These are phyloP conservation scores for Andrena camellia DNA, from an alignment of 2,888 invertebrate species.

Conservation along the genomic window DNA sequence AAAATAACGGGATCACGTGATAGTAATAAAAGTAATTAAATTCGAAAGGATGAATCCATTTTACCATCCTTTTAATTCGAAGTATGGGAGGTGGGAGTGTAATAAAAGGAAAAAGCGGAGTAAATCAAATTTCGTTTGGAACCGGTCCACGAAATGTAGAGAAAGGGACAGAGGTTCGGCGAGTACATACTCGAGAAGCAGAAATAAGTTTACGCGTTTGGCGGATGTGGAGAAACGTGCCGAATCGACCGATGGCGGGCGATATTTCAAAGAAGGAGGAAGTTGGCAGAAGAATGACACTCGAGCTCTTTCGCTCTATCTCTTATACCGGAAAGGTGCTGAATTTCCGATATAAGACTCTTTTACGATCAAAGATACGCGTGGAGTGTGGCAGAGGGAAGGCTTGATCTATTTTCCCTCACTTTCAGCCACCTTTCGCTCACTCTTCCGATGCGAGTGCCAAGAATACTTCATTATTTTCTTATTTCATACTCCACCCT, in stretches of 20 bases:
- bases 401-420: conserved; percentile 55
- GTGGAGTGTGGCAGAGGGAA: conserved; percentile 32
- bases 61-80: no score
- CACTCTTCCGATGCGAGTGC: background rate
- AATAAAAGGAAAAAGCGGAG: no score
- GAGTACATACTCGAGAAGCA: background rate
- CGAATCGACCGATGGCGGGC: conserved; percentile 68
- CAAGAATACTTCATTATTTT: conserved; percentile 2
- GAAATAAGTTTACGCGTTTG: conserved; percentile 42
- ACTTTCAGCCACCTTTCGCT: conserved; percentile 18
- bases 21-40: no score
- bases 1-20: no score
- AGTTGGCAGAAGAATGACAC: conserved; percentile 62
- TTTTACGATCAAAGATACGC: conserved; percentile 42
- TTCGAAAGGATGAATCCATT: no score
- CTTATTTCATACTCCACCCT: background rate
- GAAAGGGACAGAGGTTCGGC: background rate
- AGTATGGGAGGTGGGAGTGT: no score
- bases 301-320: conserved; percentile 62
- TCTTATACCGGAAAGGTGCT: conserved; percentile 57
- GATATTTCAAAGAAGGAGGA: conserved; percentile 50
- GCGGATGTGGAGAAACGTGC: conserved; percentile 70
- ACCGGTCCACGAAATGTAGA: no score
- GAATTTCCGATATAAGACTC: conserved; percentile 62
- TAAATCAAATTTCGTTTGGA: no score